These are phyloP conservation scores for Scaptomyza graminum DNA, from an alignment of 1,140 invertebrate genomes.

Conservation along the genomic window DNA sequence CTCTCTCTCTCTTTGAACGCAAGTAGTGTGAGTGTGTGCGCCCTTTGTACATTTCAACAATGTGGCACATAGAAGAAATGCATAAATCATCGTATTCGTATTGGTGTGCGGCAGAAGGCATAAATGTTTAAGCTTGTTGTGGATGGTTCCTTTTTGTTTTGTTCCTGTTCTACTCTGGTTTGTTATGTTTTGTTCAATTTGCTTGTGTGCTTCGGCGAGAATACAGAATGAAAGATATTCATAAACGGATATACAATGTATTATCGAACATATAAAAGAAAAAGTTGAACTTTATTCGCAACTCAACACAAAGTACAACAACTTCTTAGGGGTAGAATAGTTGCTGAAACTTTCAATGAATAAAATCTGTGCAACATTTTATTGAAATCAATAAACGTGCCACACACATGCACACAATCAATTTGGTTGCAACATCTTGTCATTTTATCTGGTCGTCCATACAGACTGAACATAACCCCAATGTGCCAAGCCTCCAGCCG, in stretches of 20 bases:
- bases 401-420: slow-evolving; percentile 38
- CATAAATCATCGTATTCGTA: slow-evolving; percentile 66
- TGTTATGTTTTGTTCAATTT: slow-evolving; percentile 32
- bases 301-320: slow-evolving; percentile 47
- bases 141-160: slow-evolving; percentile 43
- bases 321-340: slow-evolving; percentile 43
- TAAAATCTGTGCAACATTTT: slow-evolving; percentile 56
- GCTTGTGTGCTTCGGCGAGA: background rate
- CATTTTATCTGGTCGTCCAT: background rate
- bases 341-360: slow-evolving; percentile 55
- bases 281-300: background rate
- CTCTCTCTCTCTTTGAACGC: background rate
- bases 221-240: slow-evolving; percentile 47
- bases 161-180: slow-evolving; percentile 23
- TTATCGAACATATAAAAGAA: no score
- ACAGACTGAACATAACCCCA: background rate
- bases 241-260: slow-evolving; percentile 12
- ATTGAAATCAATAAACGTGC: slow-evolving; percentile 54
- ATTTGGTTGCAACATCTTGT: slow-evolving; percentile 62
- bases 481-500: background rate
- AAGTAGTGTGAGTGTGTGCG: slow-evolving; percentile 7
- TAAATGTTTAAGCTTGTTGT: slow-evolving; percentile 70
- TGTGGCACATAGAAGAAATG: slow-evolving; percentile 70
- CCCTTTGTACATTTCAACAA: slow-evolving; percentile 57
- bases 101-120: slow-evolving; percentile 50